Base-by-base conservation (phyloP, 2,113 vertebrate genomes). In the Procavia capensis region DNA sequence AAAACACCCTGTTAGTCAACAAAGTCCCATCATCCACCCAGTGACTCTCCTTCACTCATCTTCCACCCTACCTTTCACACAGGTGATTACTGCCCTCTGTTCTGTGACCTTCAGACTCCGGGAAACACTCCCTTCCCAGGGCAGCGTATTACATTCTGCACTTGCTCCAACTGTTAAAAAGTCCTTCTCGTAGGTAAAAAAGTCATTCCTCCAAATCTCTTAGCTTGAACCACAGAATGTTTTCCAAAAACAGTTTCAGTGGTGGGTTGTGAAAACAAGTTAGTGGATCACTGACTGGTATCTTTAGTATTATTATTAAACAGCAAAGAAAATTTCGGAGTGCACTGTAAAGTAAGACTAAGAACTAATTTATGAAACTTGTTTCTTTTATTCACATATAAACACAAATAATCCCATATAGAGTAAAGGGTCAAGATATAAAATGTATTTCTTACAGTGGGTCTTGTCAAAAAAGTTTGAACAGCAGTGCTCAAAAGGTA, bases 201-300 rank as follows among this genome's bases (percentile, higher is more conserved):
- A 91, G 4, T 88, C 27, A 39, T n/a, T 94, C 93, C 43, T 54
- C 41, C 41, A 87, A 61, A 88, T 59, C 29, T 66, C 59, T 92
- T 64, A 31, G 25, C 61, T 87, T 74, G 47, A 86, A 10, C 47
- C 80, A 83, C 2, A 31, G 10, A 75, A 27, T 16, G 36, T 61
- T 91, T 85, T 83, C 70, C 54, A 93, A 95, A 92, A 47, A 83
- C 34, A 92, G 20, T 90, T 29, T 4, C n/a, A 64, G n/a, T 66
- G 72, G 11, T 90, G 22, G 83, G 19, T 2, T 87, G 19, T 87
- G n/a, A 94, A 90, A 68, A 63, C 34, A 82, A 59, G 14, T 64
- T 91, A 68, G 54, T 17, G 5, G 25, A 74, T 10, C 47, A 16
- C 24, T 76, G 36, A 81, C 74, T 47, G 43, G 27, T 39, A 95